Evolutionary conservation across 2,888 invertebrate species (phyloP).

Genomic region (Labia minor): DNA sequence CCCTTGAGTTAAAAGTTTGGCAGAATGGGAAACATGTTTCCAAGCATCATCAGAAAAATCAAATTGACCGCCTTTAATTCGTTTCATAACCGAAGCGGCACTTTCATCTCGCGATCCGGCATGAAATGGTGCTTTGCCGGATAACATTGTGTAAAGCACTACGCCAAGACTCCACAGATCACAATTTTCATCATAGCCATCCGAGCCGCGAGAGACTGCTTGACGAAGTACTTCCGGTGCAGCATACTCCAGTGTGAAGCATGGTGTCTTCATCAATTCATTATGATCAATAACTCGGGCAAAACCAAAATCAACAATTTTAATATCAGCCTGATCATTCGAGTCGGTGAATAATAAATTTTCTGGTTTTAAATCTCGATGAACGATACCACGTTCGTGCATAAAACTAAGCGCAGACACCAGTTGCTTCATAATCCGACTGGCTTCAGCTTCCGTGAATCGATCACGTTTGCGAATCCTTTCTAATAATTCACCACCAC

Average conservation of each 20-base stretch:
- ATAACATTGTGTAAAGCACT: constrained; percentile 76
- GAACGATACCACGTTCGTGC: constrained; percentile 75
- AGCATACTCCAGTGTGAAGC: constrained; percentile 89
- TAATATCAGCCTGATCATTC: constrained; percentile 52
- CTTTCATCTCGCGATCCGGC: constrained; percentile 56
- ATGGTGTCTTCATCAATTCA: constrained; percentile 64
- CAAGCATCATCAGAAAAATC: constrained; percentile 62
- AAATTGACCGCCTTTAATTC: constrained; percentile 70
- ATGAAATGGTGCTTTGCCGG: constrained; percentile 81
- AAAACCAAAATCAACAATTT: constrained; percentile 94
- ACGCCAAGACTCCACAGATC: constrained; percentile 96
- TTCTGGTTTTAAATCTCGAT: constrained; percentile 91
- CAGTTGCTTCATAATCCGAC: constrained; percentile 68
- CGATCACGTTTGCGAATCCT: constrained; percentile 52
- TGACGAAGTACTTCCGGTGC: constrained; percentile 84
- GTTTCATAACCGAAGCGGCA: constrained; percentile 63
- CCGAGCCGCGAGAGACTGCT: constrained; percentile 36
- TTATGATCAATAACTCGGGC: constrained; percentile 61
- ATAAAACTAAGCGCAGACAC: constrained; percentile 75
- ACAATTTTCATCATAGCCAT: constrained; percentile 81
- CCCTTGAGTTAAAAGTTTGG: constrained; percentile 53
- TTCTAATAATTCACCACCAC: constrained; percentile 70
- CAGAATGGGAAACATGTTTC: constrained; percentile 59
- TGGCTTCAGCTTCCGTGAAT: constrained; percentile 68
- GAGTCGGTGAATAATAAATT: constrained; percentile 57